phyloP scores from a whole-genome alignment of 2,797 vertebrate species.

The Danio choprae region DNA sequence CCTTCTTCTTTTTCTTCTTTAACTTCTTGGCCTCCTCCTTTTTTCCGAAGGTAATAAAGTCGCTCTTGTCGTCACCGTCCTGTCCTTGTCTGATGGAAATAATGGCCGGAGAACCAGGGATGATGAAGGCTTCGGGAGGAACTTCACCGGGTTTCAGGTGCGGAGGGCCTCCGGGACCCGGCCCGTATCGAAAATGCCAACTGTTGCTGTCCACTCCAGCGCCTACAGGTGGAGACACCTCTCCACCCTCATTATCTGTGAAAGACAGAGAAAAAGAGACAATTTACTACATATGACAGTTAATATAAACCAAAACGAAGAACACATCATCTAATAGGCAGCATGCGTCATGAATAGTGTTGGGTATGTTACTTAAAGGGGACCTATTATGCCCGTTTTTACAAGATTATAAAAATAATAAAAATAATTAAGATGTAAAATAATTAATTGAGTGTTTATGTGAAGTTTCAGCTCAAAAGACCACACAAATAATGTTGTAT shows the following conservation, averaged over 20 bases:
- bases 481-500: too few relatives aligned
- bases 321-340: background rate
- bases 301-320: background rate
- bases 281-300: background rate
- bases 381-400: too few relatives aligned
- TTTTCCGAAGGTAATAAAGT: constrained; percentile 99
- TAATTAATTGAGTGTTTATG: too few relatives aligned
- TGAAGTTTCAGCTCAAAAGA: too few relatives aligned
- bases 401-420: too few relatives aligned
- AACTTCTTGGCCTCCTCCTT: constrained; percentile 97
- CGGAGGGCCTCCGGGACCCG: constrained; percentile 85
- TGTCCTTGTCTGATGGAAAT: constrained; percentile 99
- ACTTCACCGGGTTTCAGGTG: constrained; percentile 95
- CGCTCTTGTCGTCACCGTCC: constrained; percentile 93
- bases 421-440: too few relatives aligned
- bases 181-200: constrained; percentile 98
- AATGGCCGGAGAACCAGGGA: constrained; percentile 97
- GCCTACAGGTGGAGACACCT: constrained; percentile 96
- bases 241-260: constrained; percentile 94
- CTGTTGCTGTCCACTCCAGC: constrained; percentile 99
- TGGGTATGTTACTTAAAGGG: too few relatives aligned
- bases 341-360: background rate
- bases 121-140: constrained; percentile 97
- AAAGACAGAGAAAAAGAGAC: constrained; percentile 58
- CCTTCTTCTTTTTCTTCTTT: constrained; percentile 98